Evolutionary conservation across 2,797 vertebrate genomes (phyloP).

Genomic region (Prunella strophiata): DNA sequence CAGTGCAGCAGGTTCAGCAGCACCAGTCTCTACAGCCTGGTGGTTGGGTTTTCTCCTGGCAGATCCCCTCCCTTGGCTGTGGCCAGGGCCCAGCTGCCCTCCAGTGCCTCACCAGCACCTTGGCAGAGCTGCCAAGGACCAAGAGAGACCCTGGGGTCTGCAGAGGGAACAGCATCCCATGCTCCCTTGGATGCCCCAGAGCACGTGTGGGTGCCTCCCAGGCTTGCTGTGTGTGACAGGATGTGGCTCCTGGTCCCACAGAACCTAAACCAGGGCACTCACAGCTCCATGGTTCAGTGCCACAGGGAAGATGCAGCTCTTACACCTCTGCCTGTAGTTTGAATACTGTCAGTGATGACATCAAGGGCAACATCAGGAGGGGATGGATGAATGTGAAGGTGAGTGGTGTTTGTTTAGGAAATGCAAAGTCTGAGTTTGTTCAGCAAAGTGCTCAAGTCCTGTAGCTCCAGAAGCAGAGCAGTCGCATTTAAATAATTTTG

Average conservation of each 20-base stretch:
- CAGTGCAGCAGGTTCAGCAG: neutral
- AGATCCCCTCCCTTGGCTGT: neutral
- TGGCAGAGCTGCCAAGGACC: rapidly evolving
- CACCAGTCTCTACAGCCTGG: neutral
- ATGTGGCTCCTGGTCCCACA: rapidly evolving
- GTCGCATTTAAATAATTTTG: neutral
- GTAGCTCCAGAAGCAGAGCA: neutral
- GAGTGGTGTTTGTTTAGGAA: neutral
- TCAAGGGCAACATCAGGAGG: neutral
- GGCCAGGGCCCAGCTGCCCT: neutral
- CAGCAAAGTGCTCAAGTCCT: neutral
- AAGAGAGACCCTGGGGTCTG: rapidly evolving
- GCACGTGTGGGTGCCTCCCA: rapidly evolving
- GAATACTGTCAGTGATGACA: neutral
- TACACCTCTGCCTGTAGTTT: neutral
- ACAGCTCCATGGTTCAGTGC: rapidly evolving
- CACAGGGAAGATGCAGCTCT: neutral
- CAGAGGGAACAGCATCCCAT: neutral
- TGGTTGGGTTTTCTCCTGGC: neutral
- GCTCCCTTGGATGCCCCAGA: rapidly evolving
- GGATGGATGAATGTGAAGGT: neutral
- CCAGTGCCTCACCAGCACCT: rapidly evolving
- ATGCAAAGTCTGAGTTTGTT: neutral
- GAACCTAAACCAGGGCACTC: neutral
- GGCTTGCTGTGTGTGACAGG: rapidly evolving